These are phyloP conservation scores for Dreissena rostriformis DNA, from an alignment of 1,140 invertebrate species.

Conservation along the genomic window DNA sequence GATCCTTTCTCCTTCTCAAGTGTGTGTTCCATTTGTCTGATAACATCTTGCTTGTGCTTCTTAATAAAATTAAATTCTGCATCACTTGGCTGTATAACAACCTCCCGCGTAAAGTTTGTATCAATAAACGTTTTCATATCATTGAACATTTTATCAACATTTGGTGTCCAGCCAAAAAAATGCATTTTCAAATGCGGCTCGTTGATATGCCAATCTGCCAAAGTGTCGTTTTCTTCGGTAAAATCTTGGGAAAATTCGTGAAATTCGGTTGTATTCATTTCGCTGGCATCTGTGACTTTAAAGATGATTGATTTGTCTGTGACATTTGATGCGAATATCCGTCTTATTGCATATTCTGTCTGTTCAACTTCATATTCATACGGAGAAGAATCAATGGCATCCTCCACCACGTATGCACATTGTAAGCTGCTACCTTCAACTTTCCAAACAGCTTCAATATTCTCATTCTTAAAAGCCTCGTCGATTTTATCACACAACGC, in stretches of 20 bases:
- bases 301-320: not conserved
- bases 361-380: not conserved
- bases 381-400: too few relatives aligned
- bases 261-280: slow-evolving; percentile 20
- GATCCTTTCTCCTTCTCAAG: slow-evolving; percentile 12
- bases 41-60: slow-evolving; percentile 8
- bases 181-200: not conserved
- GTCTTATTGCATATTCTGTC: not conserved
- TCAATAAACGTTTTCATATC: slow-evolving; percentile 14
- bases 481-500: too few relatives aligned
- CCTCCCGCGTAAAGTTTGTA: not conserved
- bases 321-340: not conserved
- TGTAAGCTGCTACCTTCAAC: not conserved
- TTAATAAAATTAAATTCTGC: slow-evolving; percentile 19
- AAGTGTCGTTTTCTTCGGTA: slow-evolving; percentile 18
- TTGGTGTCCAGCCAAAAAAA: slow-evolving; percentile 17
- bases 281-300: not conserved
- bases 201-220: slow-evolving; percentile 6
- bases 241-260: not conserved
- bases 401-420: not conserved
- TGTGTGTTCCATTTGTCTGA: not conserved
- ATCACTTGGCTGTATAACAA: not conserved
- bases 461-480: not conserved
- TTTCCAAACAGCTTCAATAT: not conserved
- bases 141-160: slow-evolving; percentile 1